Evolutionary conservation across 2,113 vertebrate genomes (phyloP).

Genomic region (Sylvia atricapilla): DNA sequence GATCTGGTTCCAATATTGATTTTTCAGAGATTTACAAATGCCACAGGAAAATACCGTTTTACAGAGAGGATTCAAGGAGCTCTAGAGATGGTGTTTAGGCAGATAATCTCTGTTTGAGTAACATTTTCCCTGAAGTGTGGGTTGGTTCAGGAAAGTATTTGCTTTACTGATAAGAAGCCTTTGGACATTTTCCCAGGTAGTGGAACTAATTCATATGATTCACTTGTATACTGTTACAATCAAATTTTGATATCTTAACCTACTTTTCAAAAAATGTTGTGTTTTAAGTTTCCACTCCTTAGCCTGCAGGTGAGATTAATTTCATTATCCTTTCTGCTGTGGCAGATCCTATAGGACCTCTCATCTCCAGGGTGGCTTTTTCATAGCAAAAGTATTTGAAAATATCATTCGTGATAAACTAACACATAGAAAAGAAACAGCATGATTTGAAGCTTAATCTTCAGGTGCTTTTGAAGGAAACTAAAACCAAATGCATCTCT

Average conservation of each 20-base stretch:
- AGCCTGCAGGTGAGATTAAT: constrained; percentile 1
- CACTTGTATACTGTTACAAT: neutral
- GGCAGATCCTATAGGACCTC: neutral
- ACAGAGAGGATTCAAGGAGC: neutral
- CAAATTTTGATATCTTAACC: neutral
- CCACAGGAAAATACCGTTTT: neutral
- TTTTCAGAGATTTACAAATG: neutral
- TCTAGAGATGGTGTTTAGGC: neutral
- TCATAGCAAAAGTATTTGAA: constrained; percentile 17
- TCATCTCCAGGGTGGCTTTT: neutral
- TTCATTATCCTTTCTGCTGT: neutral
- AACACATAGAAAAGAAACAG: neutral
- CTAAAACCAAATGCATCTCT: neutral
- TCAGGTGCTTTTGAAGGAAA: neutral
- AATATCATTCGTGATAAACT: neutral
- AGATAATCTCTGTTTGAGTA: neutral
- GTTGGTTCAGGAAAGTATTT: neutral
- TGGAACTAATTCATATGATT: neutral
- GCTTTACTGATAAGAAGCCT: neutral
- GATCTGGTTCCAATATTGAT: neutral
- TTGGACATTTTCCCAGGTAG: constrained; percentile 26
- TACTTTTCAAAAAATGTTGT: neutral
- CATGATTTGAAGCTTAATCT: neutral
- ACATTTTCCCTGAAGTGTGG: neutral
- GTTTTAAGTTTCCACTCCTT: neutral